Evolutionary conservation across 2,113 vertebrate species (phyloP).

Genomic region (Platichthys flesus): DNA sequence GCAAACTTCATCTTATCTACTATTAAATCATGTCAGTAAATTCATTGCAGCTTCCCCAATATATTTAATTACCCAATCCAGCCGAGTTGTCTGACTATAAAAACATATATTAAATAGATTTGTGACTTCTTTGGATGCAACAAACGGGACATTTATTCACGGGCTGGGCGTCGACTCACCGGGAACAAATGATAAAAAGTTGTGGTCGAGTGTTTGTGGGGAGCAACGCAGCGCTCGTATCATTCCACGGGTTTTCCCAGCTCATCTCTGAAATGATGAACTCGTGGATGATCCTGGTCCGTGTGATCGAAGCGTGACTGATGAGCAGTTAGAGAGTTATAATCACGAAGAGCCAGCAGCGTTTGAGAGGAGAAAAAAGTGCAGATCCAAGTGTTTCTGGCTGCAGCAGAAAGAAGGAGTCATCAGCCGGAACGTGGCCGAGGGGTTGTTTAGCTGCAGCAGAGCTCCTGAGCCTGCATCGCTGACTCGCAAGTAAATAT

Average conservation of each 20-base stretch:
- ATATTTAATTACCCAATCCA: no score
- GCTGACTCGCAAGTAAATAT: constrained; percentile 68
- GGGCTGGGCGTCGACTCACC: no score
- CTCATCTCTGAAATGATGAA: constrained; percentile 11
- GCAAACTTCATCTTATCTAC: no score
- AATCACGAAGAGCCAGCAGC: constrained; percentile 39
- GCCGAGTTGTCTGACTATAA: no score
- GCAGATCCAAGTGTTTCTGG: constrained; percentile 54
- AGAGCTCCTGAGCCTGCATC: constrained; percentile 50
- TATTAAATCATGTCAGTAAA: no score
- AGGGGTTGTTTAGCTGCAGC: constrained; percentile 57
- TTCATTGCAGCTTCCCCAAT: no score
- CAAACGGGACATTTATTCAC: no score
- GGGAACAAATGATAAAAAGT: neutral
- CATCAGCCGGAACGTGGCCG: constrained; percentile 46
- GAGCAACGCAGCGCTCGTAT: neutral
- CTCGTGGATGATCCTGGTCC: neutral
- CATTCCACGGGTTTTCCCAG: neutral
- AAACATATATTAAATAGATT: no score
- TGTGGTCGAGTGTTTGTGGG: neutral
- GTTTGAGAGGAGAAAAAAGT: constrained; percentile 21
- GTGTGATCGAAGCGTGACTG: constrained; percentile 28
- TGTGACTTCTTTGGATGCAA: no score
- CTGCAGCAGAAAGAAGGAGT: constrained; percentile 45
- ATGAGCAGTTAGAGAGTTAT: constrained; percentile 47